Conservation (phyloP, 2,888 invertebrate species). For the Iphiclides podalirius region DNA sequence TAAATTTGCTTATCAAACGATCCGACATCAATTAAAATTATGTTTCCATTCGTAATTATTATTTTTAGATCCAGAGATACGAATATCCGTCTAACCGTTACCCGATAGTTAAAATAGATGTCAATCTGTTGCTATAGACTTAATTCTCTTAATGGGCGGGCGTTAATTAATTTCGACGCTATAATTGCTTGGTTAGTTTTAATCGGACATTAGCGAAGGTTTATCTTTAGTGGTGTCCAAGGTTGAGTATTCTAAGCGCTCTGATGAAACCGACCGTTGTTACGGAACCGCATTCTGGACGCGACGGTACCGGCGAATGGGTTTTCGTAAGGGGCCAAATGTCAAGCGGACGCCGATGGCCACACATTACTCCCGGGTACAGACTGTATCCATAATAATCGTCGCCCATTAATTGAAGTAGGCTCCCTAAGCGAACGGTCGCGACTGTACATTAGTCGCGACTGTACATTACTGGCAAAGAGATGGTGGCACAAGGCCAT, state of each 20-base stretch:
- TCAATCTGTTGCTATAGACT: constrained; percentile 1
- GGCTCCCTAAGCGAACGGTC: background rate
- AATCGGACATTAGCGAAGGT: background rate
- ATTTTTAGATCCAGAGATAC: background rate
- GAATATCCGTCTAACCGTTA: background rate
- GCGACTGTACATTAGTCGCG: no score
- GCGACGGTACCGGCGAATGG: background rate
- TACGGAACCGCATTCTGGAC: no score
- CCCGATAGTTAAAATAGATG: background rate
- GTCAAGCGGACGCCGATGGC: constrained; percentile 15
- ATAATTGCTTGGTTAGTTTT: constrained; percentile 1
- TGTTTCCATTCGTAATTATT: background rate
- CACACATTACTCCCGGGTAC: constrained; percentile 2
- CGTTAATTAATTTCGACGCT: constrained; percentile 11
- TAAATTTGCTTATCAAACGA: no score
- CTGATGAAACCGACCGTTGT: no score
- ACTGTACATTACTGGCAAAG: no score
- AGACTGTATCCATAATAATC: constrained; percentile 13
- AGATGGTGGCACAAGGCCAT: no score
- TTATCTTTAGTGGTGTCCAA: background rate
- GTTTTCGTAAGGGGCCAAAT: constrained; percentile 21
- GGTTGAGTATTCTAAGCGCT: background rate
- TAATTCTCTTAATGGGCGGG: background rate
- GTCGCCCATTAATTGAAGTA: constrained; percentile 9
- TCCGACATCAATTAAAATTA: background rate